Evolutionary conservation across 2,113 vertebrate genomes (phyloP).

Genomic region (Ursus arctos): DNA sequence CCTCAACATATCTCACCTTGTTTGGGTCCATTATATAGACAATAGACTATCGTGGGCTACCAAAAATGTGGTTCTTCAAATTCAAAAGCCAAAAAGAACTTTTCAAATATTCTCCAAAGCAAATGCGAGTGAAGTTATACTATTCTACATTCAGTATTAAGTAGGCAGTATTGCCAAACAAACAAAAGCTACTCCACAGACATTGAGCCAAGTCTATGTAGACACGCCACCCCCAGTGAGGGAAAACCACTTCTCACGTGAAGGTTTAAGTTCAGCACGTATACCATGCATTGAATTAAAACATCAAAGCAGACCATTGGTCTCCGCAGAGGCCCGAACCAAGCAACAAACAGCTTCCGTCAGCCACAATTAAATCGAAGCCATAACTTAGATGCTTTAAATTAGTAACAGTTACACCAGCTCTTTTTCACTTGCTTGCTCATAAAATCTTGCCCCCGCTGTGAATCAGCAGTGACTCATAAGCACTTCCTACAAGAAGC

Average conservation of each 20-base stretch:
- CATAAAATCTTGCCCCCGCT: not conserved
- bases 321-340: not conserved
- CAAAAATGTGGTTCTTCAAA: conserved; percentile 34
- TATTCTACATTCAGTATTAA: not conserved
- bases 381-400: conserved; percentile 6
- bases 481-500: not conserved
- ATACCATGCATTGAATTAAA: not conserved
- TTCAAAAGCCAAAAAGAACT: not conserved
- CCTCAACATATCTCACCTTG: conserved; percentile 18
- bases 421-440: not conserved
- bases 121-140: not conserved
- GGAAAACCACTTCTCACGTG: not conserved
- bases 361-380: not conserved
- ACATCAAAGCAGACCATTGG: not conserved
- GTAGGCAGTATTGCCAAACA: not conserved
- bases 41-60: not conserved
- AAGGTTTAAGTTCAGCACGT: not conserved
- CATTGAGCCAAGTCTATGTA: not conserved
- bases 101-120: conserved; percentile 23
- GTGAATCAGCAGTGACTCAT: conserved; percentile 27
- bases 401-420: not conserved
- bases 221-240: not conserved
- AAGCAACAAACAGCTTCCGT: not conserved
- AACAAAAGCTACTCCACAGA: not conserved
- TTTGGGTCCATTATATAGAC: conserved; percentile 36